phyloP scores from a whole-genome alignment of 2,797 vertebrate genomes.

The Petrocephalus sullivani region DNA sequence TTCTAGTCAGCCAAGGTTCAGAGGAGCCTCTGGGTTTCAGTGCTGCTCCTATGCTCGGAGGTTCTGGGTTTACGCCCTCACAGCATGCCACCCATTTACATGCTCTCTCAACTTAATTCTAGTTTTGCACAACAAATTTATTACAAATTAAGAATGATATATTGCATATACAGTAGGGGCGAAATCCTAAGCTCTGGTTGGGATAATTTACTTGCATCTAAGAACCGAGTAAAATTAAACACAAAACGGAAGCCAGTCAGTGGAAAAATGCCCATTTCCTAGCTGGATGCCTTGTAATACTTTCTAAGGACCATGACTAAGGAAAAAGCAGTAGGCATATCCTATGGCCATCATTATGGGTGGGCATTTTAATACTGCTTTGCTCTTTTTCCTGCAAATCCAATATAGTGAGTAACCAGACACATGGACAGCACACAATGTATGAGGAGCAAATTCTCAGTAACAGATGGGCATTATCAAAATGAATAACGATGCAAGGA shows the following conservation, averaged over 20 bases:
- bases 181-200: not conserved
- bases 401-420: not conserved
- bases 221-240: not conserved
- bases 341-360: not conserved
- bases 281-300: not conserved
- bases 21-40: not conserved
- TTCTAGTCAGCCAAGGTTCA: conserved; percentile 7
- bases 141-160: conserved; percentile 1
- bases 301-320: not conserved
- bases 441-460: not conserved
- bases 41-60: not conserved
- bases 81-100: not conserved
- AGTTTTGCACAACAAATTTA: not conserved
- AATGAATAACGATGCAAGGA: not conserved
- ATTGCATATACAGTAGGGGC: not conserved
- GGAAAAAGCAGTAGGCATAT: not conserved
- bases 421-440: not conserved
- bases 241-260: not conserved
- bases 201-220: not conserved
- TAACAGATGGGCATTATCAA: not conserved
- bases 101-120: not conserved
- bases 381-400: not conserved
- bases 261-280: not conserved
- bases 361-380: not conserved
- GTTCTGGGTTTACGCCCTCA: not conserved